Evolutionary conservation across 1,140 invertebrate genomes (phyloP), one percentile per base, ranked within the genome.

Genomic region (Zaprionus davidi): DNA sequence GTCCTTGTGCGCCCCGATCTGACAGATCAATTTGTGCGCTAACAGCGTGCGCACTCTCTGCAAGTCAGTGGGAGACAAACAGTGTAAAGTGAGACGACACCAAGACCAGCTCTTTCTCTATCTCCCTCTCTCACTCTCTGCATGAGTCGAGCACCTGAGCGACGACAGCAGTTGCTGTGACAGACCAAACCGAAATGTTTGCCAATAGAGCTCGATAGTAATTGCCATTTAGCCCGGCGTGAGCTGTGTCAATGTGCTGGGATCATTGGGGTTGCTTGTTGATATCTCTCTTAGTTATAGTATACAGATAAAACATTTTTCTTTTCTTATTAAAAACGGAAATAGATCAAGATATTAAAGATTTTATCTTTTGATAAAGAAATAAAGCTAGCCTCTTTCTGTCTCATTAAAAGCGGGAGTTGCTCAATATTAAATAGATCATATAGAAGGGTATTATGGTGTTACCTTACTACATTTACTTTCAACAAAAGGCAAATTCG

Each of bases 11-110:
- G 76, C 67, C 71, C 68, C 67, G 60, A 90, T 81, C 81, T 85
- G 81, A 88, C 85, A 90, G 81, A 88, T 88, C 84, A 88, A 88
- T 88, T 90, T 90, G 75, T 88, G 81, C 73, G 78, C 85, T 85
- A 88, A 88, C 84, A 87, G 84, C 84, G 76, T 84, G 84, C 72
- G 71, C 46, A 46, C 55, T 49, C 55, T 34, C 24, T n/a, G 60
- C 53, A 34, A 59, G 46, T 51, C 46, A 49, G 12, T 5, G 41
- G 7, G 31, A 24, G 28, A 62, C 17, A 51, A 44, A 55, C 6
- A 22, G 6, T 15, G 44, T 13, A 11, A 22, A 49, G 36, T 28
- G 53, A 65, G 24, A 56, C 17, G n/a, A 7, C n/a, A 17, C 2
- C 31, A 31, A 11, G 9, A 31, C 7, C 31, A 11, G 38, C 41